These are phyloP conservation scores for Zaprionus nigranus DNA, from an alignment of 1,140 invertebrate genomes.

Conservation along the genomic window DNA sequence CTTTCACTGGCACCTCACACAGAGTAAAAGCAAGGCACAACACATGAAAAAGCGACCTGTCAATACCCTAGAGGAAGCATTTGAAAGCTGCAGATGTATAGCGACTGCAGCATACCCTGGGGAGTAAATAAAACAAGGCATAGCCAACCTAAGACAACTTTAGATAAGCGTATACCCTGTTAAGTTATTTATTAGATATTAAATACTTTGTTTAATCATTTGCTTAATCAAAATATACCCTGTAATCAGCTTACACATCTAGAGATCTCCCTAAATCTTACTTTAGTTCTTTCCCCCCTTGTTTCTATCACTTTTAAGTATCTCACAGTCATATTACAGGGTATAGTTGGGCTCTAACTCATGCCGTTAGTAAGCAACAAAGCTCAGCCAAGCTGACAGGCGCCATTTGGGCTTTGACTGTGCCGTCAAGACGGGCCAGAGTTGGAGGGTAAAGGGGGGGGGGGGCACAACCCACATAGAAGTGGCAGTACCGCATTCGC, in stretches of 20 bases:
- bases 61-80: constrained; percentile 1
- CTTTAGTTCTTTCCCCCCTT: no score
- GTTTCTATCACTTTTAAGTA: background rate
- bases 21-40: background rate
- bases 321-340: background rate
- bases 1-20: background rate
- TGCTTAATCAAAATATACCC: no score
- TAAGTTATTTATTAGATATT: background rate
- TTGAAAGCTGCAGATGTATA: background rate
- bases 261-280: no score
- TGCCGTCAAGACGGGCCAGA: background rate
- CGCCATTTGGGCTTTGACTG: constrained; percentile 44
- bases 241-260: no score
- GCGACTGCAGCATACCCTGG: background rate
- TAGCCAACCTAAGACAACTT: no score
- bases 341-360: background rate
- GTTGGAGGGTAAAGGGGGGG: background rate
- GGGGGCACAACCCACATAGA: background rate
- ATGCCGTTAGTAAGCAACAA: background rate
- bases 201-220: no score
- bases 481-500: background rate
- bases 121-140: background rate
- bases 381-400: constrained; percentile 28
- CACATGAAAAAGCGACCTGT: background rate
- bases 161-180: background rate